phyloP scores from a whole-genome alignment of 2,113 vertebrate genomes.

The Vimba vimba region DNA sequence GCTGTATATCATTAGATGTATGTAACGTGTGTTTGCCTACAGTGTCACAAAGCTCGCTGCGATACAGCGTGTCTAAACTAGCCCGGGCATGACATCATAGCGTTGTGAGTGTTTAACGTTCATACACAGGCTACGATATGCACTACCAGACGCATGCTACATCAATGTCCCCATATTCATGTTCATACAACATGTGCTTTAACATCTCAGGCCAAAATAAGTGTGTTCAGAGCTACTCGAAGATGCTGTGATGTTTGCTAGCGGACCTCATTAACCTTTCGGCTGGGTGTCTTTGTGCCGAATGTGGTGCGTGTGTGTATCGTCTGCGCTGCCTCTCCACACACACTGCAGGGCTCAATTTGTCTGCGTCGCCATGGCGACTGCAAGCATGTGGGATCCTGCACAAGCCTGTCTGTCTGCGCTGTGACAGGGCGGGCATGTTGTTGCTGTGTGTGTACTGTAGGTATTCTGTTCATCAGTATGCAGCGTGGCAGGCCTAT shows the following conservation, averaged over 20 bases:
- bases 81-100: not conserved
- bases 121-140: not conserved
- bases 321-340: slow-evolving; percentile 7
- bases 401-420: slow-evolving; percentile 38
- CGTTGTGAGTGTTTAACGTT: not conserved
- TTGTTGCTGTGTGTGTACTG: slow-evolving; percentile 45
- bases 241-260: slow-evolving; percentile 13
- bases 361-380: slow-evolving; percentile 54
- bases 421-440: slow-evolving; percentile 36
- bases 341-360: slow-evolving; percentile 39
- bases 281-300: slow-evolving; percentile 17
- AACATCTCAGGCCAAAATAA: not conserved
- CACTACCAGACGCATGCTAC: not conserved
- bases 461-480: slow-evolving; percentile 48
- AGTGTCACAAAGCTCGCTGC: not conserved
- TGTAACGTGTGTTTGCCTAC: not conserved
- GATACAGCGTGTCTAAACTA: not conserved
- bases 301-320: not conserved
- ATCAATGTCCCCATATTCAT: not conserved
- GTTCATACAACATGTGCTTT: not conserved
- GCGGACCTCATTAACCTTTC: slow-evolving; percentile 26
- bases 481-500: slow-evolving; percentile 43
- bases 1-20: not conserved
- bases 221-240: not conserved
- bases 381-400: slow-evolving; percentile 46